Conservation (phyloP, 2,797 vertebrate genomes). For the Tolypeutes matacus region DNA sequence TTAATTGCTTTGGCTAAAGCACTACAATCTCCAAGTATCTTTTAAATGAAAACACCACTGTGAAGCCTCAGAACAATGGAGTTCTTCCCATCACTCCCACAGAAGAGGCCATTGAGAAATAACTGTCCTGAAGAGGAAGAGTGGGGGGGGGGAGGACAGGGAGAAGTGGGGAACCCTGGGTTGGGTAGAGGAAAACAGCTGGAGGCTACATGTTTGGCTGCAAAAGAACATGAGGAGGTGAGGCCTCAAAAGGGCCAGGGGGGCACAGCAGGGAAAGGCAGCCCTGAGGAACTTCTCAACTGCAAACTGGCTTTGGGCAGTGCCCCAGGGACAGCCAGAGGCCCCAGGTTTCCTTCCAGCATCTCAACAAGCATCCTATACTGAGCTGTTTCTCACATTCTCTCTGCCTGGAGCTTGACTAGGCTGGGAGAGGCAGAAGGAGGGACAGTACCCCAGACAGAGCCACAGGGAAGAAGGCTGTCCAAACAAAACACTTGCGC, state of each 20-base stretch:
- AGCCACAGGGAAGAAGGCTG: background rate
- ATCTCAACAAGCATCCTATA: background rate
- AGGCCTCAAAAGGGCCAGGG: background rate
- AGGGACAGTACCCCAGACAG: background rate
- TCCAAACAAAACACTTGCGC: background rate
- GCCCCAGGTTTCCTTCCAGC: background rate
- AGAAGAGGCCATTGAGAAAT: background rate
- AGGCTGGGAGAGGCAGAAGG: background rate
- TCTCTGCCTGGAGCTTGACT: background rate
- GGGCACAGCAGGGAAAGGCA: background rate
- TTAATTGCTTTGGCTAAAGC: conserved; percentile 42
- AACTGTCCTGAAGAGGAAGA: background rate
- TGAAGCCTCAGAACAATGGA: background rate
- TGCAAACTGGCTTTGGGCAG: background rate
- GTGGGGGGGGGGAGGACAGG: background rate
- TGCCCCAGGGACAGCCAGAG: background rate
- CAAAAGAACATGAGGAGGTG: background rate
- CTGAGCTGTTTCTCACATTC: background rate
- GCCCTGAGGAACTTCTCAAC: background rate
- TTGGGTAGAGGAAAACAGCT: background rate
- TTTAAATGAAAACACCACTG: background rate
- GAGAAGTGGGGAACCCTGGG: background rate
- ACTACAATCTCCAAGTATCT: background rate
- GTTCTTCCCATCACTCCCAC: background rate
- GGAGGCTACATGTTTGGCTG: background rate